Evolutionary conservation across 1,140 invertebrate genomes (phyloP).

Genomic region (Pogonognathellus flavescens): DNA sequence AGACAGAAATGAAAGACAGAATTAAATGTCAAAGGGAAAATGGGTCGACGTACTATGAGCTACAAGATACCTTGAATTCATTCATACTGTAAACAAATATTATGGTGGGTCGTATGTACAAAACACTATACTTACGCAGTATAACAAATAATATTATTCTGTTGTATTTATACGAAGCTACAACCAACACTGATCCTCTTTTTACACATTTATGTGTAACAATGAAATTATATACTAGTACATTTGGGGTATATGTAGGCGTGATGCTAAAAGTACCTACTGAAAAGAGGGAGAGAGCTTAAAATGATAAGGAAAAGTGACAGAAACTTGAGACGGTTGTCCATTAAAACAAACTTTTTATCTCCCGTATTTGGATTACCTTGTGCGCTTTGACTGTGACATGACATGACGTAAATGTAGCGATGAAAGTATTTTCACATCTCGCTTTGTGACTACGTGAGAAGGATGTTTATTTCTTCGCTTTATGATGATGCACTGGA

Average conservation of each 20-base stretch:
- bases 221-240: no score
- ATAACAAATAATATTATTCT: no score
- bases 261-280: background rate
- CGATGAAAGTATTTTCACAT: slow-evolving; percentile 13
- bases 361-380: slow-evolving; percentile 34
- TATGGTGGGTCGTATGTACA: no score
- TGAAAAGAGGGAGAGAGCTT: slow-evolving; percentile 14
- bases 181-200: no score
- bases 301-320: slow-evolving; percentile 37
- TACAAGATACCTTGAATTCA: background rate
- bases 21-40: slow-evolving; percentile 49
- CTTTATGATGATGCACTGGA: background rate
- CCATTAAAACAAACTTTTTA: slow-evolving; percentile 49
- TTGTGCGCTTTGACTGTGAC: slow-evolving; percentile 41
- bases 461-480: slow-evolving; percentile 26
- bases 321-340: slow-evolving; percentile 43
- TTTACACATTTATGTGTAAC: no score
- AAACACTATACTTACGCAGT: no score
- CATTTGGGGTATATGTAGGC: no score
- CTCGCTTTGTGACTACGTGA: slow-evolving; percentile 32
- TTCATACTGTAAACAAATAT: no score
- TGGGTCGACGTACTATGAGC: background rate
- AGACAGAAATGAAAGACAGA: background rate
- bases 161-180: no score
- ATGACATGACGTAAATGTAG: slow-evolving; percentile 38